phyloP scores from a whole-genome alignment of 2,888 invertebrate species.

The Papilio demoleus region DNA sequence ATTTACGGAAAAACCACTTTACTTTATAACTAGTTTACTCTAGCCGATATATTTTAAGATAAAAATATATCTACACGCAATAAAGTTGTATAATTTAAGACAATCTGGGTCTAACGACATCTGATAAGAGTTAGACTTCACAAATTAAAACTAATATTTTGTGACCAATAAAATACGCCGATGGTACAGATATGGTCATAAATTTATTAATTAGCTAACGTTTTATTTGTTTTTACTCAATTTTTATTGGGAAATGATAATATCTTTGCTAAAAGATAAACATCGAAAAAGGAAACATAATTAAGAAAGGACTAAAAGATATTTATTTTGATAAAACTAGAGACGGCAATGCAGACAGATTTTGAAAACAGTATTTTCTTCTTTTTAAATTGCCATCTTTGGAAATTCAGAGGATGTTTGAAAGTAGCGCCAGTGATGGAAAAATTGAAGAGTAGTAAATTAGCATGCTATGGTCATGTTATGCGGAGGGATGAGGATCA shows the following conservation, averaged over 20 bases:
- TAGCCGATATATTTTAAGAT: not conserved
- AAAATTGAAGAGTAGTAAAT: no score
- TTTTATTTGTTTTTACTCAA: not conserved
- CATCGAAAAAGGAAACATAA: not conserved
- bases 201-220: not conserved
- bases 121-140: not conserved
- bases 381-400: no score
- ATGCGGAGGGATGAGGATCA: no score
- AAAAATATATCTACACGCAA: not conserved
- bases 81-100: not conserved
- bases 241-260: not conserved
- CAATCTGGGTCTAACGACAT: not conserved
- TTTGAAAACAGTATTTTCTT: no score
- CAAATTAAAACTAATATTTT: not conserved
- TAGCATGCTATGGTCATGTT: no score
- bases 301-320: not conserved
- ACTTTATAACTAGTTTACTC: not conserved
- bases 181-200: not conserved
- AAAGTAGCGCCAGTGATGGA: no score
- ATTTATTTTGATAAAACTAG: not conserved
- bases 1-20: not conserved
- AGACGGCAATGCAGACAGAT: not conserved
- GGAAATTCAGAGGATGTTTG: no score
- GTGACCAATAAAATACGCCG: constrained; percentile 1
- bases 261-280: not conserved